Conservation (phyloP, 2,888 invertebrate genomes). For the Mycalesis mineus region DNA sequence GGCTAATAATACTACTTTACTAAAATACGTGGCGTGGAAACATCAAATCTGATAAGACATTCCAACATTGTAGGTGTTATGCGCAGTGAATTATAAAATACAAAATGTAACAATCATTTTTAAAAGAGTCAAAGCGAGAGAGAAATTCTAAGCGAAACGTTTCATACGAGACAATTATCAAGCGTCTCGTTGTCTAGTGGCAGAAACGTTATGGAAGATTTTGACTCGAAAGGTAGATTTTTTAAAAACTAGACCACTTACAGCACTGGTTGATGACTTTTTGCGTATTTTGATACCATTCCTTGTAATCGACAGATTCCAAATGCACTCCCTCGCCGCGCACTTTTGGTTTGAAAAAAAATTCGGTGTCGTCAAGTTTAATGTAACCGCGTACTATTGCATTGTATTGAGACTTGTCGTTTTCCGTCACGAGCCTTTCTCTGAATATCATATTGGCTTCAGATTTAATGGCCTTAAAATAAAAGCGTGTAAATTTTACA, state of each 20-base stretch:
- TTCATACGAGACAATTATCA: no score
- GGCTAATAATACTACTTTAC: no score
- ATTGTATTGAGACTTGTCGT: constrained; percentile 82
- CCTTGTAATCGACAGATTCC: constrained; percentile 68
- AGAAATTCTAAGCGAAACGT: no score
- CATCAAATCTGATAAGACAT: no score
- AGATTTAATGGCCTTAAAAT: constrained; percentile 81
- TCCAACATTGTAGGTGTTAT: no score
- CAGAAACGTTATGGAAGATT: no score
- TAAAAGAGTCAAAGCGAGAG: no score
- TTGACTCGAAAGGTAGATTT: no score
- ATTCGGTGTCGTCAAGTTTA: constrained; percentile 42
- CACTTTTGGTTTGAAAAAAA: constrained; percentile 46
- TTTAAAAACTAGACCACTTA: constrained; percentile 52
- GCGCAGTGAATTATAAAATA: no score
- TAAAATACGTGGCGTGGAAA: no score
- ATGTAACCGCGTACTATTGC: constrained; percentile 76
- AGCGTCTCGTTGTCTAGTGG: no score
- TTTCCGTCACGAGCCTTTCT: constrained; percentile 82
- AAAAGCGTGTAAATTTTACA: constrained; percentile 1
- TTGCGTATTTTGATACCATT: constrained; percentile 81
- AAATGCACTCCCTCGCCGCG: constrained; percentile 59
- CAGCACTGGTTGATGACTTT: constrained; percentile 82
- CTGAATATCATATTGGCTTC: constrained; percentile 87
- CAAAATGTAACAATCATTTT: no score